Evolutionary conservation across 2,113 vertebrate genomes (phyloP), one percentile per base, ranked within the genome.

Genomic region (Thryonomys swinderianus): DNA sequence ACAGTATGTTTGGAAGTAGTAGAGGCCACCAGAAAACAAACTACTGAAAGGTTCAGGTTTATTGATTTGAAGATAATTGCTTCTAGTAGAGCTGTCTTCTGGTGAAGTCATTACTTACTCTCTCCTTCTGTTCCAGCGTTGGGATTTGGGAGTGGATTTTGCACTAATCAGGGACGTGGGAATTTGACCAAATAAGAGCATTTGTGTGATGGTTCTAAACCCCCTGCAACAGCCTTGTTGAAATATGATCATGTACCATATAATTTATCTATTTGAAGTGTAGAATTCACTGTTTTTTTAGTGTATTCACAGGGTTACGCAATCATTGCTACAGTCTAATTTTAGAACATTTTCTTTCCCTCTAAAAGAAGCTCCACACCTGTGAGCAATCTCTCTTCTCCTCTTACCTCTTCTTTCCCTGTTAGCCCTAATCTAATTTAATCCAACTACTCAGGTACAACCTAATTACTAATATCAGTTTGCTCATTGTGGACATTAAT

Each of bases 1-100:
- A 79, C 17, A 37, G 11, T 90, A 21, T 90, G 37, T 96, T 96
- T 96, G 91, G 67, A 91, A 96, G 76, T 80, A 90, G 69, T 95
- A 53, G 69, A 84, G 59, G 20, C 78, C 27, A 91, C 42, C 32
- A 96, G 85, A 79, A 90, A 94, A 78, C 4, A 62, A 80, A 57
- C 32, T 85, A 18, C 37, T 88, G 57, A 89, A 82, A 61, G 27
- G 34, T 85, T 96, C 42, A 80, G 16, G n/a, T 13, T 88, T 83
- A 61, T 66, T 86, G 42, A 66, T 96, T 87, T 95, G 59, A 87
- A 90, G 84, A 61, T 90, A 78, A 67, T 85, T 86, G 51, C 61
- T 76, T 11, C 55, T 61, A 37, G 59, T 71, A 87, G 64, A 27
- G 17, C 84, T 82, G 55, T 27, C 90, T 92, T 95, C 83, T 96